These are phyloP conservation scores for Pantherophis guttatus DNA, from an alignment of 2,113 vertebrate species.

Conservation along the genomic window DNA sequence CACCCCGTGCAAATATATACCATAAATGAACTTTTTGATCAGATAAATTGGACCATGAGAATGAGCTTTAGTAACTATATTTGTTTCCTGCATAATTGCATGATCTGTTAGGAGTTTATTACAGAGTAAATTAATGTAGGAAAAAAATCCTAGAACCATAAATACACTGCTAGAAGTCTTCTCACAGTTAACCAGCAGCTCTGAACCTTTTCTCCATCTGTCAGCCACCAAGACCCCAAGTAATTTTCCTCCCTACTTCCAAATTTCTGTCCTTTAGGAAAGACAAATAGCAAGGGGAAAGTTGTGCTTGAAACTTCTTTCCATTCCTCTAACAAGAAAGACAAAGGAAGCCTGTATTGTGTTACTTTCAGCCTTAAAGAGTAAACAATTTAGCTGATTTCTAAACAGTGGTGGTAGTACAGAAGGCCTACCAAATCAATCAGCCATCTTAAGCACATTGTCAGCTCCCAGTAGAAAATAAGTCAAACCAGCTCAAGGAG, in stretches of 20 bases:
- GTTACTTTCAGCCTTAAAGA: background rate
- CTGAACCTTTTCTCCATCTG: background rate
- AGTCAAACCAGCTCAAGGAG: background rate
- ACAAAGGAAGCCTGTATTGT: background rate
- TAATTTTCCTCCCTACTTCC: background rate
- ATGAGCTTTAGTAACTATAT: background rate
- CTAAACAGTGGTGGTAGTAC: background rate
- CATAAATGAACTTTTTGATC: background rate
- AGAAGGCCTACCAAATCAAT: background rate
- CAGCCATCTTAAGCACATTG: constrained; percentile 18
- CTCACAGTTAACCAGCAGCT: background rate
- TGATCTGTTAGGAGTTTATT: background rate
- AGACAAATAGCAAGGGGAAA: background rate
- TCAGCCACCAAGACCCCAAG: background rate
- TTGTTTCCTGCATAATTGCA: background rate
- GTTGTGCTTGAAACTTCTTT: background rate
- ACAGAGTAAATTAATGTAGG: background rate
- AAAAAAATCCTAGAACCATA: background rate
- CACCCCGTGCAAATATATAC: background rate
- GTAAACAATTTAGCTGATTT: background rate
- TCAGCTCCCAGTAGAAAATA: constrained; percentile 29
- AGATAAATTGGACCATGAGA: background rate
- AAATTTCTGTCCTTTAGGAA: background rate
- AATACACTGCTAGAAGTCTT: background rate
- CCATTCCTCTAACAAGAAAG: background rate